phyloP scores from a whole-genome alignment of 2,888 invertebrate genomes.

The Physocephala rufipes region DNA sequence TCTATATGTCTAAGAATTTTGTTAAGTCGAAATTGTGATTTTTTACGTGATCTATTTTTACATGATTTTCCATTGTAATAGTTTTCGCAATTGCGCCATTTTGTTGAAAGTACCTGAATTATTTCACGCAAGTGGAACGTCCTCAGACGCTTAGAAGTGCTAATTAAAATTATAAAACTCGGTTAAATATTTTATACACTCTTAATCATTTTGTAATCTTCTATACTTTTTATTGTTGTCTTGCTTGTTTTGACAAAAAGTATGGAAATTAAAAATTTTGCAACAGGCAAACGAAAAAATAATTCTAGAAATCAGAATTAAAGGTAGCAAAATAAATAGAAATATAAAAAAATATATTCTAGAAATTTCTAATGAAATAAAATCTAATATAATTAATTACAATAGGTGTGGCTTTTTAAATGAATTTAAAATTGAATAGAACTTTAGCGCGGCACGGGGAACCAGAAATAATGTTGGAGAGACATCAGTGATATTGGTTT shows the following conservation, averaged over 20 bases:
- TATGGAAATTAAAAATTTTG: neutral
- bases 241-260: neutral
- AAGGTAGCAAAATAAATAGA: conserved; percentile 27
- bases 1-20: neutral
- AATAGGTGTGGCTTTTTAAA: neutral
- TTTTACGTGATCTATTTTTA: neutral
- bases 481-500: conserved; percentile 2
- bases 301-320: neutral
- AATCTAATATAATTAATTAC: conserved; percentile 24
- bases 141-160: too few species aligned
- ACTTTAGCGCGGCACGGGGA: neutral
- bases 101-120: conserved; percentile 37
- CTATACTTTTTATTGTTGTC: neutral
- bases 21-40: too few species aligned
- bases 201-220: neutral
- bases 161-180: too few species aligned
- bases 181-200: neutral
- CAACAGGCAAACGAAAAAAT: neutral
- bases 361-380: conserved; percentile 16
- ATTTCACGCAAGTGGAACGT: neutral
- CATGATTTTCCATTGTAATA: neutral
- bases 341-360: conserved; percentile 23
- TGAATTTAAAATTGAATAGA: neutral
- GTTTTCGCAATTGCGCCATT: conserved; percentile 2
- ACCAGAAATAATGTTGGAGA: neutral